Evolutionary conservation across 1,140 invertebrate species (phyloP), one percentile per base, ranked within the genome.

Genomic region (Brachionus sp.): DNA sequence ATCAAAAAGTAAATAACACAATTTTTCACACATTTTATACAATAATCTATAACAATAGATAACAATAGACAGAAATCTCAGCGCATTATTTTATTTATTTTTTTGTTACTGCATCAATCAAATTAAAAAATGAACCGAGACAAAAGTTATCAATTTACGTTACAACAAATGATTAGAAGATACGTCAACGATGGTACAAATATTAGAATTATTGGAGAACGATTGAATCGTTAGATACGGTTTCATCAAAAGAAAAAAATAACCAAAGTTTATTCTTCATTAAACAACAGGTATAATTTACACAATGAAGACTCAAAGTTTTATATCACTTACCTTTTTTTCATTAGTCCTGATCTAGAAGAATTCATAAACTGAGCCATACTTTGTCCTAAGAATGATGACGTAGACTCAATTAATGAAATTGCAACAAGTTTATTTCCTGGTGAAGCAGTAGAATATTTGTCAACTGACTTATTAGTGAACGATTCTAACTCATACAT

Each of bases 321-420:
- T n/a, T n/a, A n/a, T n/a, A n/a, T n/a, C n/a, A n/a, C n/a, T n/a
- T n/a, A n/a, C n/a, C n/a, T n/a, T n/a, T n/a, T n/a, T n/a, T n/a
- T n/a, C n/a, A n/a, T 57, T 57, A 66, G 25, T 29, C 7, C 19
- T 10, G 29, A 9, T 66, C 7, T 4, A 1, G 23, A 66, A 1
- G 7, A 29, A 1, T 33, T 66, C 0, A 66, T 66, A 12, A 29
- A 66, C 29, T 33, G 1, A 66, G 62, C 62, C 1, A 66, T 66
- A 29, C 37, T 42, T 39, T 73, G 68, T 73, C 35, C 68, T 19
- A 73, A 0, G 7, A 73, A 73, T 42, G 35, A 73, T 19, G 37
- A 73, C 4, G 68, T 73, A 19, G 68, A 73, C 23, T 73, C 37
- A 42, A 73, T 73, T 5, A 73, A 73, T 23, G 68, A 73, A 73